A percentile compares a stretch with the other conserved stretches of the same genome.
Evolutionary conservation across 2,113 vertebrate genomes (phyloP).

Genomic region (Tretioscincus oriximinensis): DNA sequence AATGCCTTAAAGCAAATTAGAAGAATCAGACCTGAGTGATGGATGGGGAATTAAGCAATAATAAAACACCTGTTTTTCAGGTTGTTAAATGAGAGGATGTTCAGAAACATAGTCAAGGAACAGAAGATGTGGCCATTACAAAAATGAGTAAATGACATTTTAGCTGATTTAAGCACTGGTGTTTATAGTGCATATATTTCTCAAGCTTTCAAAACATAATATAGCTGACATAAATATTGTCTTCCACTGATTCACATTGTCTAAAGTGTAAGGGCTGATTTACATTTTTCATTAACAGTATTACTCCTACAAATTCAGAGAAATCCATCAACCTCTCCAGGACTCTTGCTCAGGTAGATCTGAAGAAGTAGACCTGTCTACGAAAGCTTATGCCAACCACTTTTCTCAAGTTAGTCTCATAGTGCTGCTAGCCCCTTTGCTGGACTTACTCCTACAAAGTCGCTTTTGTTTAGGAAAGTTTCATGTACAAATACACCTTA

Average conservation of each 20-base stretch:
- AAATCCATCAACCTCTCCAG: no score
- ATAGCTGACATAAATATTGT: constrained; percentile 30
- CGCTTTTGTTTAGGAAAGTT: neutral
- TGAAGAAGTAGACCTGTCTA: no score
- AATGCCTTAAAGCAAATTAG: constrained; percentile 17
- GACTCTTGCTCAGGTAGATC: no score
- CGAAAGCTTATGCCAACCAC: no score
- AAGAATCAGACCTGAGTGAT: neutral
- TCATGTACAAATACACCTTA: neutral
- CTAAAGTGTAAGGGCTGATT: constrained; percentile 18
- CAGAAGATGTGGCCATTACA: constrained; percentile 2
- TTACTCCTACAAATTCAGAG: neutral
- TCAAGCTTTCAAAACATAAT: constrained; percentile 14
- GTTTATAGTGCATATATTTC: constrained; percentile 9
- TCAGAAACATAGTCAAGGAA: neutral
- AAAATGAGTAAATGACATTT: constrained; percentile 12
- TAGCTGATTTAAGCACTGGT: neutral
- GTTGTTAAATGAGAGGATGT: neutral
- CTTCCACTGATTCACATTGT: constrained; percentile 8
- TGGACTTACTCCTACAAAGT: no score
- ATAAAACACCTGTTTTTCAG: constrained; percentile 25
- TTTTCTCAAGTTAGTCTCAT: no score
- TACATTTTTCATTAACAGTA: constrained; percentile 19
- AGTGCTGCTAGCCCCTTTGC: no score
- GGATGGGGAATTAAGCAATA: constrained; percentile 11